Conservation (phyloP, 2,888 invertebrate species). For the Nemurella pictetii region DNA sequence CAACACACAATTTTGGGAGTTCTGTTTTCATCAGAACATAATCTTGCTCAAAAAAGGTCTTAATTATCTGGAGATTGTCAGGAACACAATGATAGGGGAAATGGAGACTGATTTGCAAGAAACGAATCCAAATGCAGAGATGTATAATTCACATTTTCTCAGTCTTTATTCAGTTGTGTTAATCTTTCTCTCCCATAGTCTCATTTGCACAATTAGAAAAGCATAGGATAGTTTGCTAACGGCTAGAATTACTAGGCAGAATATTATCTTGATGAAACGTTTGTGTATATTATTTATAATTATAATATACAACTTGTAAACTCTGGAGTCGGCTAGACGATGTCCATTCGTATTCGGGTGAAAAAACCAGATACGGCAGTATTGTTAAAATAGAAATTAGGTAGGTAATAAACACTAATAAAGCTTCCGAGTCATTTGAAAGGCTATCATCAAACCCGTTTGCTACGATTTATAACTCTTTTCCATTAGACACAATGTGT, state of each 20-base stretch:
- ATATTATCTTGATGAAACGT: background rate
- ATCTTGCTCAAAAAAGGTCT: too few species aligned
- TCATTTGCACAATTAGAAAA: constrained; percentile 7
- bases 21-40: too few species aligned
- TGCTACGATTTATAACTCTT: background rate
- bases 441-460: background rate
- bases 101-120: too few species aligned
- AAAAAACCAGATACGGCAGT: background rate
- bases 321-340: background rate
- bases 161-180: constrained; percentile 19
- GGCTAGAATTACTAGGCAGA: background rate
- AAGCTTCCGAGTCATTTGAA: background rate
- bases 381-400: background rate
- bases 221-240: background rate
- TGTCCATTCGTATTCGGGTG: background rate
- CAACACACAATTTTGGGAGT: too few species aligned
- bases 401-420: background rate
- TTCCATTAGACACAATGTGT: background rate
- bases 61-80: too few species aligned
- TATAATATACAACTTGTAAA: background rate
- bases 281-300: too few species aligned
- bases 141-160: constrained; percentile 19
- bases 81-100: too few species aligned
- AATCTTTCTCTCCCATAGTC: constrained; percentile 10
- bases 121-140: too few species aligned